phyloP scores from a whole-genome alignment of 2,113 vertebrate species.

The Crotophaga sulcirostris region DNA sequence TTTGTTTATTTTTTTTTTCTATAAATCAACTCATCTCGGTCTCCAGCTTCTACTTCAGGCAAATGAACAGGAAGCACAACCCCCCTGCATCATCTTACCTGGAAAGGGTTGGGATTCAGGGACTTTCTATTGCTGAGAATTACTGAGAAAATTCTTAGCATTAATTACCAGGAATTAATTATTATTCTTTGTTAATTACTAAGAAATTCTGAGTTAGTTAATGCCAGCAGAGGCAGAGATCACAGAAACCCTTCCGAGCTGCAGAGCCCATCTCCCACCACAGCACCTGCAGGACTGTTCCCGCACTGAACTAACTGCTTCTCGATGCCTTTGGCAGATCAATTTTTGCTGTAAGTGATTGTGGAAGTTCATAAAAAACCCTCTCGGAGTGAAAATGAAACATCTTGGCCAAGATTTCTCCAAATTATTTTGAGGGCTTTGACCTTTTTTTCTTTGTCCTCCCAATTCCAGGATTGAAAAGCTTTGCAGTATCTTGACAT shows the following conservation, averaged over 20 bases:
- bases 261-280: not conserved
- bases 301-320: not conserved
- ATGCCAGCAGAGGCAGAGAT: not conserved
- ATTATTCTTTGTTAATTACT: not conserved
- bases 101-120: not conserved
- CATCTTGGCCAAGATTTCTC: not conserved
- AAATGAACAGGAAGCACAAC: not conserved
- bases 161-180: not conserved
- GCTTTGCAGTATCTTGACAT: not conserved
- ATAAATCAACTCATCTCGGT: fast-evolving
- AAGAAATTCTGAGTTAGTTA: not conserved
- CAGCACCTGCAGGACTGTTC: not conserved
- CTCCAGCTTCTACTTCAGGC: not conserved
- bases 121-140: not conserved
- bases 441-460: constrained; percentile 10
- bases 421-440: constrained; percentile 10
- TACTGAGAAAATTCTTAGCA: not conserved
- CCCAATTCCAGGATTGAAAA: not conserved
- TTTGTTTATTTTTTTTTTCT: not conserved
- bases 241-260: not conserved
- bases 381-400: not conserved
- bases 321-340: not conserved
- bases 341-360: constrained; percentile 17
- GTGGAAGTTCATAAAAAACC: not conserved
- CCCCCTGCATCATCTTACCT: too few relatives aligned